These are phyloP conservation scores for Zoanthus sociatus DNA, from an alignment of 92 coral and sea anemone species.

Conservation along the genomic window DNA sequence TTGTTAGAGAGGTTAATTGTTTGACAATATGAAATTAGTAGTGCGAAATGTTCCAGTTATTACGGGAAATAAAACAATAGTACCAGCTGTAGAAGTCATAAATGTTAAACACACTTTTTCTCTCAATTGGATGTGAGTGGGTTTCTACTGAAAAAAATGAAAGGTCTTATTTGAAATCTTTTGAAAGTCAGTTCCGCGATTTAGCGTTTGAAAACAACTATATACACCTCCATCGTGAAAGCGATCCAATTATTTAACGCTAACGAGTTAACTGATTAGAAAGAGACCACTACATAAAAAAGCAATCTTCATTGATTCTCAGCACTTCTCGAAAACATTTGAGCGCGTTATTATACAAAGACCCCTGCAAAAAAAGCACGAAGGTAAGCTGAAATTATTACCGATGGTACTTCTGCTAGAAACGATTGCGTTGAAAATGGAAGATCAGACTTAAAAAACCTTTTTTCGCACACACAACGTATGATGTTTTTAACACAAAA, in stretches of 20 bases:
- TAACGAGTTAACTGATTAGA: conserved; percentile 3
- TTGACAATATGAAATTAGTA: background rate
- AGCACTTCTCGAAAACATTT: background rate
- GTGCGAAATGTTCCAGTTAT: background rate
- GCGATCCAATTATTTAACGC: background rate
- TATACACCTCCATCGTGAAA: background rate
- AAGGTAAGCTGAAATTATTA: background rate
- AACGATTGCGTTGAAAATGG: too few relatives aligned
- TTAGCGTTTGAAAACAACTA: background rate
- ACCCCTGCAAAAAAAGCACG: background rate
- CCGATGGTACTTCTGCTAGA: too few relatives aligned
- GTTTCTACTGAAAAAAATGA: background rate
- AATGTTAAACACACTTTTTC: background rate
- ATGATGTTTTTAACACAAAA: too few relatives aligned
- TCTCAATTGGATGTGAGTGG: background rate
- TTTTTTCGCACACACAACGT: too few relatives aligned
- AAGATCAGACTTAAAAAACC: too few relatives aligned
- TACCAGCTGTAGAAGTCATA: background rate
- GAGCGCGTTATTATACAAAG: background rate
- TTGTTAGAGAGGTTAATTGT: background rate
- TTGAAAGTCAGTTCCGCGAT: conserved; percentile 6
- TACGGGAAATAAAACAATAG: background rate
- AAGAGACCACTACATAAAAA: background rate
- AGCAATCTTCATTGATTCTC: background rate
- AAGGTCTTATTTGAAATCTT: background rate